Evolutionary conservation across 2,113 vertebrate genomes (phyloP).

Genomic region (Anarhynchus alexandrinus): DNA sequence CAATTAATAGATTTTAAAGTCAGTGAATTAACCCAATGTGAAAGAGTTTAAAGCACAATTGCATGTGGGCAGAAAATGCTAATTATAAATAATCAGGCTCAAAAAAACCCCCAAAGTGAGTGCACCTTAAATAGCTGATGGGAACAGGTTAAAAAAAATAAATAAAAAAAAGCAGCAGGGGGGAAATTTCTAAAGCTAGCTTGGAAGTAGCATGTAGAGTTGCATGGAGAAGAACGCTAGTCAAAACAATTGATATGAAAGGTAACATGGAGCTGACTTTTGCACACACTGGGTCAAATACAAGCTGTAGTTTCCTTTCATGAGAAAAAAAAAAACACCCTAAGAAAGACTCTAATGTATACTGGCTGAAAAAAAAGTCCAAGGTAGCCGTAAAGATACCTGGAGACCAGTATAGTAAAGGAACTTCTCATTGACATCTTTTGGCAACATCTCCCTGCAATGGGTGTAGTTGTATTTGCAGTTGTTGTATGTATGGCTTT

Average conservation of each 20-base stretch:
- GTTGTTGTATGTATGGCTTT: neutral
- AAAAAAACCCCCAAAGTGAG: neutral
- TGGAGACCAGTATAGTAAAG: neutral
- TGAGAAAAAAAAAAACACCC: neutral
- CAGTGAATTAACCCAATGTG: conserved; percentile 45
- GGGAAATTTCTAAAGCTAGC: neutral
- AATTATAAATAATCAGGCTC: conserved; percentile 58
- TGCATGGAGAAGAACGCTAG: neutral
- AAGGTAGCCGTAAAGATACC: neutral
- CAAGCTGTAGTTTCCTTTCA: neutral
- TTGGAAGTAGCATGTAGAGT: neutral
- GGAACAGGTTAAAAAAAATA: neutral
- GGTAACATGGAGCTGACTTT: neutral
- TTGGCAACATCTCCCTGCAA: neutral
- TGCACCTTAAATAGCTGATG: conserved; percentile 8
- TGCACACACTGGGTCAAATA: neutral
- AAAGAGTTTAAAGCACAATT: conserved; percentile 51
- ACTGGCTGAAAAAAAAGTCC: neutral
- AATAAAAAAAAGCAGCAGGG: too few species aligned
- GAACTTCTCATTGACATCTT: neutral
- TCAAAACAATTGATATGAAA: neutral
- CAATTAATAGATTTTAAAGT: conserved; percentile 65
- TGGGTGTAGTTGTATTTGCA: neutral
- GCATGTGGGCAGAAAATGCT: conserved; percentile 12
- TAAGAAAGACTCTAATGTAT: neutral